Evolutionary conservation across 2,797 vertebrate species (phyloP).

Genomic region (Rhyacichthys aspro): DNA sequence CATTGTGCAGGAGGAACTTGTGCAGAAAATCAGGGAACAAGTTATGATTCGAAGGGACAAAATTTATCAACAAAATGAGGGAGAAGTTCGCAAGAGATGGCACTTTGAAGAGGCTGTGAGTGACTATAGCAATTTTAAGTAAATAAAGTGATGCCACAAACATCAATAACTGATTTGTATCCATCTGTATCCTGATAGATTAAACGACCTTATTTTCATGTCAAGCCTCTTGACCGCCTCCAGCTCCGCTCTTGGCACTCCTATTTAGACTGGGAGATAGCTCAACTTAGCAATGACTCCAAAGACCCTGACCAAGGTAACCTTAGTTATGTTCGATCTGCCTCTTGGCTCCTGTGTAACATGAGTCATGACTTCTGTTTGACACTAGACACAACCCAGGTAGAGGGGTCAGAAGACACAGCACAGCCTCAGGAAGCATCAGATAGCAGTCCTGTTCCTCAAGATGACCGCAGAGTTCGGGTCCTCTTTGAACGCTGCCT

Average conservation of each 20-base stretch:
- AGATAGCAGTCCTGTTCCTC: conserved; percentile 28
- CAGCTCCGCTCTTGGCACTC: conserved; percentile 86
- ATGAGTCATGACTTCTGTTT: conserved; percentile 8
- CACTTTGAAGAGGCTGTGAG: conserved; percentile 85
- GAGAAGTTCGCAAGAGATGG: conserved; percentile 85
- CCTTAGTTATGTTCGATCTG: neutral
- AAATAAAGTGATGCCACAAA: neutral
- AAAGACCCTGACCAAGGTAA: conserved; percentile 50
- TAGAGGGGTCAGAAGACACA: conserved; percentile 58
- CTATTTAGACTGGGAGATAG: conserved; percentile 86
- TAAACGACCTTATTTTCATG: conserved; percentile 87
- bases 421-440: conserved; percentile 27
- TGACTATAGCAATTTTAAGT: neutral
- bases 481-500: conserved; percentile 88
- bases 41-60: conserved; percentile 77
- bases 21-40: conserved; percentile 83
- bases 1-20: conserved; percentile 75
- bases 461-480: conserved; percentile 75
- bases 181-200: conserved; percentile 71
- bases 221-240: conserved; percentile 82
- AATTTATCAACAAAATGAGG: conserved; percentile 81
- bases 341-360: neutral
- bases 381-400: conserved; percentile 56
- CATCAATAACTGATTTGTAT: neutral
- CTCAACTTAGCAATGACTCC: conserved; percentile 58